Percentiles rank a stretch among this genome's conserved stretches.
Conservation (phyloP, 2,797 vertebrate genomes). For the Hapalemur alaotrensis region DNA sequence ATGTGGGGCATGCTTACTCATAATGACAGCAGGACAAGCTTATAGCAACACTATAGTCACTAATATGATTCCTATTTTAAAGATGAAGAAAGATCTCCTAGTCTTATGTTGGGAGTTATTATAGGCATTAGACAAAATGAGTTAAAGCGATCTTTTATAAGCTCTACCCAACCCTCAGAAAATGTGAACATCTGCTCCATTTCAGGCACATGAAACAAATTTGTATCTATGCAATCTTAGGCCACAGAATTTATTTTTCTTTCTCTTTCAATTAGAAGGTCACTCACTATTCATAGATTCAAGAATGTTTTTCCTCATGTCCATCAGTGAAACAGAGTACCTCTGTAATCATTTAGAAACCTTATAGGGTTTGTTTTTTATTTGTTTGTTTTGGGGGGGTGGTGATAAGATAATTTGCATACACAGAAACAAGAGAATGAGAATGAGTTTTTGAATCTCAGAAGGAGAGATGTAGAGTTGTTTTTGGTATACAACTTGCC, state of each 20-base stretch:
- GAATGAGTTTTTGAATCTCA: neutral
- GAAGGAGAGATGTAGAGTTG: neutral
- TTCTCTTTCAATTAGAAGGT: conserved; percentile 29
- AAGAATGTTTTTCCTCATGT: neutral
- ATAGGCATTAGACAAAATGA: neutral
- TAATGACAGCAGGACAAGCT: neutral
- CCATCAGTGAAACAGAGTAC: neutral
- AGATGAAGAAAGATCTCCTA: neutral
- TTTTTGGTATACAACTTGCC: neutral
- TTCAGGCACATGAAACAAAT: neutral
- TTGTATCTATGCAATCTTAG: neutral
- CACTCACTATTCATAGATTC: neutral
- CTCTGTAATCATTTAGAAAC: neutral
- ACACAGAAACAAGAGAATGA: neutral
- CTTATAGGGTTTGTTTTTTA: neutral
- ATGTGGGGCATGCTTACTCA: neutral
- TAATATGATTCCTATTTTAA: conserved; percentile 35
- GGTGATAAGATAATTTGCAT: neutral
- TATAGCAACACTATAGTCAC: conserved; percentile 1
- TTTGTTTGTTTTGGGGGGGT: neutral
- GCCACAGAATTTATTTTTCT: neutral
- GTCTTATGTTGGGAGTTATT: neutral
- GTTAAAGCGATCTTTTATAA: conserved; percentile 17
- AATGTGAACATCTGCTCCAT: conserved; percentile 10
- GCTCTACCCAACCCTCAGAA: neutral